Evolutionary conservation across 2,113 vertebrate genomes (phyloP).

Genomic region (Calidris pygmaea): DNA sequence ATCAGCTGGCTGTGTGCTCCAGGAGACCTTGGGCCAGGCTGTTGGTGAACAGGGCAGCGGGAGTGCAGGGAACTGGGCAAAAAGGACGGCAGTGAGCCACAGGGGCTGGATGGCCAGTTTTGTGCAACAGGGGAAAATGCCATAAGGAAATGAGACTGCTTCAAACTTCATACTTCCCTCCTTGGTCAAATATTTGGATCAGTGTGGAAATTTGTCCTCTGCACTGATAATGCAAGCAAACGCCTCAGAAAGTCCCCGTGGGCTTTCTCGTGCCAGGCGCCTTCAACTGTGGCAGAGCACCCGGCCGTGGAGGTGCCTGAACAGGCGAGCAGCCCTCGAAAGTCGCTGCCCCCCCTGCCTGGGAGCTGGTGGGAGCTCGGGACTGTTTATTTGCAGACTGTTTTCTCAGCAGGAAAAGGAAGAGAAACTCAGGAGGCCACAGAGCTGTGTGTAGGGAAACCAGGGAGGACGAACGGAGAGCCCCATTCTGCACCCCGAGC

Average conservation of each 20-base stretch:
- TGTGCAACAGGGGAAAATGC: background rate
- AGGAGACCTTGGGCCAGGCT: background rate
- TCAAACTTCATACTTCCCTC: background rate
- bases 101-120: background rate
- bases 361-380: accelerated
- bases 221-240: background rate
- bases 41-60: background rate
- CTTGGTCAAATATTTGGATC: accelerated
- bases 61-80: background rate
- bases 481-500: background rate
- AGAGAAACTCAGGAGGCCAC: accelerated
- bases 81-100: background rate
- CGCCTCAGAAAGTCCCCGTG: background rate
- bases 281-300: background rate
- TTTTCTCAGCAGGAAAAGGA: background rate
- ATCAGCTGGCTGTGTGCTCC: accelerated
- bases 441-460: accelerated
- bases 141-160: background rate
- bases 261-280: accelerated
- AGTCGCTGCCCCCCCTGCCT: background rate
- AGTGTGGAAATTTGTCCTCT: background rate
- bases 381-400: background rate
- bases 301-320: accelerated
- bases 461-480: background rate
- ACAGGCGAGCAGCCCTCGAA: accelerated